These are phyloP conservation scores for Macquaria ambigua DNA, from an alignment of 2,113 vertebrate species.

Conservation along the genomic window DNA sequence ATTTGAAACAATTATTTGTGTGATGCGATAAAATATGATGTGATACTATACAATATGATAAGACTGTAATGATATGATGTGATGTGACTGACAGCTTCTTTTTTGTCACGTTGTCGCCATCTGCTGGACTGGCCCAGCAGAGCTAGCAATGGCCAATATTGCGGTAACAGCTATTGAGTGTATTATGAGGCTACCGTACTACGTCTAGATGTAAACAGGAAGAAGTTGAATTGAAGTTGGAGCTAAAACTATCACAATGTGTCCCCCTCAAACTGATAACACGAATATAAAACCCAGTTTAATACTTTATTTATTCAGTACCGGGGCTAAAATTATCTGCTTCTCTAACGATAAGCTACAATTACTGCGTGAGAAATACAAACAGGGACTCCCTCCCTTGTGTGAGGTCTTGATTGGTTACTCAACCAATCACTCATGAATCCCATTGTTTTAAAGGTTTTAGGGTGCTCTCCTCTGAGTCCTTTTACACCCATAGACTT, in stretches of 20 bases:
- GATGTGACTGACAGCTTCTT: background rate
- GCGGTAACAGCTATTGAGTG: no score
- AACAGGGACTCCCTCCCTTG: background rate
- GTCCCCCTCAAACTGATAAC: background rate
- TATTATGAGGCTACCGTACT: no score
- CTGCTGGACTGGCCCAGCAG: background rate
- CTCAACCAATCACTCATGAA: background rate
- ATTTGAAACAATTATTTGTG: no score
- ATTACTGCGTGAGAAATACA: background rate
- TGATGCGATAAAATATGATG: background rate
- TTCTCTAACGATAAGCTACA: background rate
- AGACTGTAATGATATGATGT: background rate
- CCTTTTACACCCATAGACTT: background rate
- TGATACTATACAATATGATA: background rate
- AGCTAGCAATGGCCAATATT: background rate
- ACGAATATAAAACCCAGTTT: background rate
- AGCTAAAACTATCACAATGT: background rate
- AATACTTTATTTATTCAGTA: background rate
- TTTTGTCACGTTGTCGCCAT: background rate
- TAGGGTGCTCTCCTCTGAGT: background rate
- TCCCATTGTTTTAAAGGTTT: background rate
- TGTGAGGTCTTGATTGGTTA: background rate
- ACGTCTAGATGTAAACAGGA: no score
- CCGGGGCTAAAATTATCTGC: background rate
- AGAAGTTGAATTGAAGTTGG: background rate